Evolutionary conservation across 2,797 vertebrate species (phyloP), one percentile per base, ranked within the genome.

Genomic region (Tokudaia muenninki): DNA sequence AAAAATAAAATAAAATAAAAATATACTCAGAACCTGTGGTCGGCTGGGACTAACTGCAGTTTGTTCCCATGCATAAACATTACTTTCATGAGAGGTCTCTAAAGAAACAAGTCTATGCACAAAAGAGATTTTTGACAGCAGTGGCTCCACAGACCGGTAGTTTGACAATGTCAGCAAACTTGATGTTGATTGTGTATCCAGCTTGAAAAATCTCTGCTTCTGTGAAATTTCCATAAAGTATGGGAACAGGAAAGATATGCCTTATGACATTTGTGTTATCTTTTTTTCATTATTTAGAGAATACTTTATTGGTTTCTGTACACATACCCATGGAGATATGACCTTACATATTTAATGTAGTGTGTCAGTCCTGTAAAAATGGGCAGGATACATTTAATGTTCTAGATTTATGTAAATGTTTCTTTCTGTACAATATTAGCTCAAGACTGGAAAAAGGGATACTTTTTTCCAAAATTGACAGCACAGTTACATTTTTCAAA

Each of bases 141-240:
- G 50, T 52, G 50, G 11, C 7, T 31, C 2, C 2, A 29, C 4
- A 1, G 21, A 34, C 8, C 2, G 8, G 16, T 10, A 44, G 37
- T 87, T 52, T 86, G 59, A 72, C 37, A 29, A 2, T 1, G 3
- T 57, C 47, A 74, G 80, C 12, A 92, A 70, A 74, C 75, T 81
- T 89, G 7, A 70, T 12, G 21, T 55, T 55, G 41, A 63, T 47
- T 67, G 1, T 29, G 29, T 92, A 95, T 47, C 63, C 1, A 14
- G 37, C 44, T 80, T 77, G 22, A 78, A 94, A 29, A 95, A 88
- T 90, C 59, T 70, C 41, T 61, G 37, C 61, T 90, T 84, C 26
- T 78, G 24, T 6, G 63, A 50, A 94, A 59, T 29, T 72, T 80
- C 26, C 29, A 26, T 29, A 34, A 74, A 59, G n/a, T 84, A 47